phyloP scores from a whole-genome alignment of 2,888 invertebrate species.

The Terebella lapidaria region DNA sequence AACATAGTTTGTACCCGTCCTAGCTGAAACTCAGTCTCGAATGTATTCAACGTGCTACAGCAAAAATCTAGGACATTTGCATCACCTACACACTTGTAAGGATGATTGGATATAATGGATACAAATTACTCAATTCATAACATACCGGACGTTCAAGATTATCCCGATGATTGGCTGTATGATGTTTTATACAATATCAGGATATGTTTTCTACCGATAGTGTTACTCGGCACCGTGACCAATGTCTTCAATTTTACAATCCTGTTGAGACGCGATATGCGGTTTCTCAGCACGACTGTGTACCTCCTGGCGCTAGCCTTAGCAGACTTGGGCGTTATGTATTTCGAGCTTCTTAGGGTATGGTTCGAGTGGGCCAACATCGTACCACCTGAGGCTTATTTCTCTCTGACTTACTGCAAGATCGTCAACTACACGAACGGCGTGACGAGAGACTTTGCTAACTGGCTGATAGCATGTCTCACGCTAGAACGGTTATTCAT shows the following conservation, averaged over 20 bases:
- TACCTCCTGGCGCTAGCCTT: slow-evolving; percentile 19
- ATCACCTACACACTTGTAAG: too few relatives aligned
- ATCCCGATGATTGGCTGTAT: slow-evolving; percentile 1
- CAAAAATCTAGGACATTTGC: too few relatives aligned
- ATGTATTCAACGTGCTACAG: too few relatives aligned
- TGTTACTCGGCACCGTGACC: slow-evolving; percentile 20
- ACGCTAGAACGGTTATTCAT: slow-evolving; percentile 19
- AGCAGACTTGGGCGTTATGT: slow-evolving; percentile 24
- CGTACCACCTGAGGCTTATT: slow-evolving; percentile 13
- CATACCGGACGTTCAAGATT: neutral
- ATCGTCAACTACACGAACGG: slow-evolving; percentile 21
- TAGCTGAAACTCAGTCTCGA: too few relatives aligned
- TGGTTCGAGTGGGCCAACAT: slow-evolving; percentile 24
- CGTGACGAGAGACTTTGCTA: slow-evolving; percentile 19
- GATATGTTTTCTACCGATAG: slow-evolving; percentile 20
- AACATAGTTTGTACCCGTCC: too few relatives aligned
- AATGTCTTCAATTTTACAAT: slow-evolving; percentile 22
- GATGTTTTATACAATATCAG: slow-evolving; percentile 13
- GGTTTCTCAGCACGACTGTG: slow-evolving; percentile 18
- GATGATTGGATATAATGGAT: too few relatives aligned
- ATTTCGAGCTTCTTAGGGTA: slow-evolving; percentile 22
- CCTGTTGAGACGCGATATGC: slow-evolving; percentile 16
- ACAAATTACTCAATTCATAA: too few relatives aligned
- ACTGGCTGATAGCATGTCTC: slow-evolving; percentile 24
- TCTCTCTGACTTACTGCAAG: slow-evolving; percentile 21